A percentile compares a stretch with the other conserved stretches of the same genome.
Conservation (phyloP, 2,113 vertebrate genomes). For the Ophthalmolycus amberensis region DNA sequence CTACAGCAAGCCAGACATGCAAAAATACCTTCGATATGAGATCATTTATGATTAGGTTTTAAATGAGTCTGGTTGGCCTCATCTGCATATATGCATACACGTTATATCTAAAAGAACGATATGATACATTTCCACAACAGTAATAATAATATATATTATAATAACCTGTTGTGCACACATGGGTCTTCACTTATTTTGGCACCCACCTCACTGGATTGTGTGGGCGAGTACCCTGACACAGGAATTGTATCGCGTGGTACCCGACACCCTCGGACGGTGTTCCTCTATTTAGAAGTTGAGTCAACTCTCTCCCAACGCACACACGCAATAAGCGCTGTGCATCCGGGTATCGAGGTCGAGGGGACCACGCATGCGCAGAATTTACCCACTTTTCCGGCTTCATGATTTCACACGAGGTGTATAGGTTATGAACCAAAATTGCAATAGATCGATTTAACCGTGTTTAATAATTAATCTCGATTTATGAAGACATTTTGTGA, state of each 20-base stretch:
- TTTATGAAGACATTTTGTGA: accelerated
- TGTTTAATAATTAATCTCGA: slow-evolving; percentile 40
- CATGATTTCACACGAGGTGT: neutral
- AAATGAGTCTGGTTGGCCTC: too few relatives aligned
- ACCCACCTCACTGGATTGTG: too few relatives aligned
- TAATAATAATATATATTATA: too few relatives aligned
- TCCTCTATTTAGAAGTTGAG: neutral
- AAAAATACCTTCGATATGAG: too few relatives aligned
- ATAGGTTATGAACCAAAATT: neutral
- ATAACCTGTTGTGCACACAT: neutral
- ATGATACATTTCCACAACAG: too few relatives aligned
- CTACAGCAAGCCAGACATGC: too few relatives aligned
- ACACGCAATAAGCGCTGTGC: neutral
- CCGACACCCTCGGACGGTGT: too few relatives aligned
- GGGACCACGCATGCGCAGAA: neutral
- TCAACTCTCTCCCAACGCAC: neutral
- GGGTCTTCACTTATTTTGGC: neutral
- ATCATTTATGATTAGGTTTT: too few relatives aligned
- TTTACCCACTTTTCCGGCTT: neutral
- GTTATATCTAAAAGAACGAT: too few relatives aligned
- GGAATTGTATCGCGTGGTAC: too few relatives aligned
- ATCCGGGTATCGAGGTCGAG: neutral
- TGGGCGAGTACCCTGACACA: too few relatives aligned
- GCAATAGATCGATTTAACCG: neutral
- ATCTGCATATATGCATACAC: too few relatives aligned